A percentile compares a stretch with the other conserved stretches of the same genome.
phyloP scores from a whole-genome alignment of 2,113 vertebrate genomes.

The Nanorana parkeri region DNA sequence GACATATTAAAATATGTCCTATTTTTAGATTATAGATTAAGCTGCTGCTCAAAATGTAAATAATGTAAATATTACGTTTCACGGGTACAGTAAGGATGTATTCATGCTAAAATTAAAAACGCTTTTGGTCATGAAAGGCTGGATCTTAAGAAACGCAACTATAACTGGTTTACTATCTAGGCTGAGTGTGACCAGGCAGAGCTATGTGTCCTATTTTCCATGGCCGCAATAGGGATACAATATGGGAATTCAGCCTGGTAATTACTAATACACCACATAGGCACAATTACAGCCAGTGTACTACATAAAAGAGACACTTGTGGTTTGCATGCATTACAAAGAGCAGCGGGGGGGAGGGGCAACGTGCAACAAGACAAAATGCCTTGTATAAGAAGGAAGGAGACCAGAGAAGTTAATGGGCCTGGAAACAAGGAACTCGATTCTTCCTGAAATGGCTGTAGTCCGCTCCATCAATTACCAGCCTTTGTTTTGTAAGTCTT shows the following conservation, averaged over 20 bases:
- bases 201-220: constrained; percentile 77
- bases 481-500: constrained; percentile 89
- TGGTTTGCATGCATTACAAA: constrained; percentile 80
- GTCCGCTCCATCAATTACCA: constrained; percentile 84
- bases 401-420: constrained; percentile 72
- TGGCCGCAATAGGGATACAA: constrained; percentile 85
- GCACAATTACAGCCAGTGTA: constrained; percentile 92
- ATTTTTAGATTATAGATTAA: constrained; percentile 54
- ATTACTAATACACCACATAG: constrained; percentile 89
- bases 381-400: constrained; percentile 72
- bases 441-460: constrained; percentile 79
- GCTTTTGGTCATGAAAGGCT: constrained; percentile 68
- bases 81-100: constrained; percentile 59
- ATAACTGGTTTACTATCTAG: constrained; percentile 75
- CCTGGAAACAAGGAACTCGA: constrained; percentile 76
- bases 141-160: constrained; percentile 66
- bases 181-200: constrained; percentile 72
- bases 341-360: constrained; percentile 72
- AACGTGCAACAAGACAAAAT: constrained; percentile 71
- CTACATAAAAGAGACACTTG: constrained; percentile 91
- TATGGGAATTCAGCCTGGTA: constrained; percentile 91
- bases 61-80: constrained; percentile 60
- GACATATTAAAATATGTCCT: constrained; percentile 15
- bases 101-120: constrained; percentile 68
- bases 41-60: constrained; percentile 58